Base-by-base conservation (phyloP, 30 jellyfish, hydroid and myxozoan genomes). In the Rhopilema esculentum region DNA sequence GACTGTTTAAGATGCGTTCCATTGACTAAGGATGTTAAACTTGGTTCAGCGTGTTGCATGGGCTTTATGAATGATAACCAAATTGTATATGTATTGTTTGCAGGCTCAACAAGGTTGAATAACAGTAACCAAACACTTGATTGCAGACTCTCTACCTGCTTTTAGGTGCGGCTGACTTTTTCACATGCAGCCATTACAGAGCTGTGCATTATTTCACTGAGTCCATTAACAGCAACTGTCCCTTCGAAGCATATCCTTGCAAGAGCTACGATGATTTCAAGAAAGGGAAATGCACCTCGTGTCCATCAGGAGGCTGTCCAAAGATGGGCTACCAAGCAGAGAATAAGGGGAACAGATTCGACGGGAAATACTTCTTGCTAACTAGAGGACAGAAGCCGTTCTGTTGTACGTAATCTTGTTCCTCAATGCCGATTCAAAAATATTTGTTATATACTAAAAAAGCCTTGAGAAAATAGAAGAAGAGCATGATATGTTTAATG, bases 171-270 rank as follows among this genome's bases (percentile, higher is more conserved):
- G 70, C 63, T 15, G 84, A 80, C 21, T 75, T 73, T 69, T 75
- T 80, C 81, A 69, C 97, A 6, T 89, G 97, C 93, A 89, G 90
- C 81, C 97, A 89, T 53, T 81, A 74, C 80, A 51, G 97, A 72
- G 51, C 97, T 17, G 76, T 75, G 18, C 62, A 23, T 23, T 79
- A 75, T 80, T 89, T 63, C 93, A 89, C 70, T 16, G 97, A 89
- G 49, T 89, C 97, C 20, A 79, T 88, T 40, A 73, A 75, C 79
- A 65, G 72, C 85, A 50, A 65, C 30, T 72, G 93, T 27, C 89
- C 84, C 30, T 89, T 83, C 29, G 85, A 83, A 49, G 84, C 93
- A 1, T 89, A 80, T 65, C 93, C 89, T 4, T 89, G 97, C 81
- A 72, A 33, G 40, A 50, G 62, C 80, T 89, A 72, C 61, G 86